Percentiles rank a stretch among this genome's conserved stretches.
These are phyloP conservation scores for Erebia ligea DNA, from an alignment of 2,888 invertebrate species.

Conservation along the genomic window DNA sequence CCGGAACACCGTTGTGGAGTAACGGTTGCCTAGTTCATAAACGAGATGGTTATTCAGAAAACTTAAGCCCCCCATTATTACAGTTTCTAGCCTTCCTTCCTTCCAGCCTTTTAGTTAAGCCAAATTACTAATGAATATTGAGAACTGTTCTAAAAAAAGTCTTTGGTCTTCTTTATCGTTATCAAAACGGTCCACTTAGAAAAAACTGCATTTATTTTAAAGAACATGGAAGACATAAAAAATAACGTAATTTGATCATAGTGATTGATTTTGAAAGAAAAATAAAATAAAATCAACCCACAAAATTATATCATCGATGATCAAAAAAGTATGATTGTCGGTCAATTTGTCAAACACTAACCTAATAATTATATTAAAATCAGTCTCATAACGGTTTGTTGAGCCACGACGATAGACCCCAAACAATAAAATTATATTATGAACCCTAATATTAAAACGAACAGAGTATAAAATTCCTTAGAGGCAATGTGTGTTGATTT, in stretches of 20 bases:
- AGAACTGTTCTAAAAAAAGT: too few species aligned
- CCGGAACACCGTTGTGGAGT: conserved; percentile 32
- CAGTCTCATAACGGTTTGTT: conserved; percentile 42
- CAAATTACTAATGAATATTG: too few species aligned
- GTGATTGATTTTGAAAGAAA: neutral
- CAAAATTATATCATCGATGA: conserved; percentile 26
- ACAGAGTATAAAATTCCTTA: conserved; percentile 24
- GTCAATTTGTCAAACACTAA: conserved; percentile 45
- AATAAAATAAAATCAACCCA: conserved; percentile 3
- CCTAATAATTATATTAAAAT: conserved; percentile 41
- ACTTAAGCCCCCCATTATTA: neutral
- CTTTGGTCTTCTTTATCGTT: too few species aligned
- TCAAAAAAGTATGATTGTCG: conserved; percentile 34
- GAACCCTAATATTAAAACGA: neutral
- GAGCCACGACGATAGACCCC: neutral
- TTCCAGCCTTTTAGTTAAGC: too few species aligned
- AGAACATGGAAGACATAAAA: neutral
- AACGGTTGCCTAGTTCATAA: conserved; percentile 31
- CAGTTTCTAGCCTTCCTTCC: neutral
- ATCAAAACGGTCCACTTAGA: too few species aligned
- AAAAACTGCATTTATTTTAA: neutral
- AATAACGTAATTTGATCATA: neutral
- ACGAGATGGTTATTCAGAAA: conserved; percentile 15
- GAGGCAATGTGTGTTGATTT: conserved; percentile 18
- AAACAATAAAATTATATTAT: conserved; percentile 6